Percentiles rank a stretch among this genome's conserved stretches.
Evolutionary conservation across 2,113 vertebrate genomes (phyloP).

Genomic region (Oncorhynchus keta): DNA sequence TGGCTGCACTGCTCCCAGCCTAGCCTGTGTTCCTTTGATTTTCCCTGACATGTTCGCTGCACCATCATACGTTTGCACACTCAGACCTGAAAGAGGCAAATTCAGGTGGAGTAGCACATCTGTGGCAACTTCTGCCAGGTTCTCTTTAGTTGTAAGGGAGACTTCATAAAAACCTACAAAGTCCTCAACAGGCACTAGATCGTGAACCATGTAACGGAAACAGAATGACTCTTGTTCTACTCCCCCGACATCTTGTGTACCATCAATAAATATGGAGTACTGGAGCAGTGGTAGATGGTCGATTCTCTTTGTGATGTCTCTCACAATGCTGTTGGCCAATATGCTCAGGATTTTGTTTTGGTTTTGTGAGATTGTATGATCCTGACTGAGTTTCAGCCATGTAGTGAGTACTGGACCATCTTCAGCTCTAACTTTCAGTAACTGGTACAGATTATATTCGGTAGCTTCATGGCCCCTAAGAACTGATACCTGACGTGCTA

Average conservation of each 20-base stretch:
- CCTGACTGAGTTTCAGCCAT: constrained; percentile 13
- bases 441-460: constrained; percentile 2
- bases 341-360: constrained; percentile 11
- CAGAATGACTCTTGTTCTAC: constrained; percentile 21
- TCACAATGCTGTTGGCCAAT: neutral
- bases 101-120: constrained; percentile 21
- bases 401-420: constrained; percentile 8
- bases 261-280: constrained; percentile 15
- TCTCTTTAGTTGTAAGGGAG: constrained; percentile 8
- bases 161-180: constrained; percentile 30
- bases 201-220: constrained; percentile 13
- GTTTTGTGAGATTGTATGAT: neutral
- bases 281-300: constrained; percentile 4
- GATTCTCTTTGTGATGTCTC: neutral
- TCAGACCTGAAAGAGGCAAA: constrained; percentile 8
- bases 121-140: constrained; percentile 7
- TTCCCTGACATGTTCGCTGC: neutral
- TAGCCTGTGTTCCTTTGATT: constrained; percentile 12
- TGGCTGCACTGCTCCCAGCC: neutral
- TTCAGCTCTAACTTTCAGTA: constrained; percentile 11
- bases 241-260: constrained; percentile 1
- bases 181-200: constrained; percentile 14
- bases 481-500: constrained; percentile 8
- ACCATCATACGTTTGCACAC: constrained; percentile 13
- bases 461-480: neutral